phyloP scores from a whole-genome alignment of 2,113 vertebrate species.

The Nasalis larvatus region DNA sequence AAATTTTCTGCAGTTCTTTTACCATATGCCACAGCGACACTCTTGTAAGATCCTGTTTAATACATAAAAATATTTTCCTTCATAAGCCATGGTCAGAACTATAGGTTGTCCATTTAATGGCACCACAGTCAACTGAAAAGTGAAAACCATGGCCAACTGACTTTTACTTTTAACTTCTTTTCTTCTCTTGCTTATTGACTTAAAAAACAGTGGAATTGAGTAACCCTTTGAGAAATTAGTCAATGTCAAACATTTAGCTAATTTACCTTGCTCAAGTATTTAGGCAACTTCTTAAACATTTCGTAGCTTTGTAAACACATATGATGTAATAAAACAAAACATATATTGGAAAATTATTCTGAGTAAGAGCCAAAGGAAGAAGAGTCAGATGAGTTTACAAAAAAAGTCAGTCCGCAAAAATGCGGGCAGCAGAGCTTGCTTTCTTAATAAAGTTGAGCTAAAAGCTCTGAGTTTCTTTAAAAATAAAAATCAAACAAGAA shows the following conservation, averaged over 20 bases:
- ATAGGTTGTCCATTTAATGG: background rate
- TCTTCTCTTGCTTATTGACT: background rate
- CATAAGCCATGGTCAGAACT: background rate
- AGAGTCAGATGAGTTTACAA: background rate
- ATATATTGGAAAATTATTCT: background rate
- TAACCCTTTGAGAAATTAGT: background rate
- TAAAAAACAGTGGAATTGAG: background rate
- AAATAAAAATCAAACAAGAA: background rate
- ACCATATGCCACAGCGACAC: accelerated
- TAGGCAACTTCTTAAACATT: background rate
- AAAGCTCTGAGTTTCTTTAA: background rate
- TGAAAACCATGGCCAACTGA: background rate
- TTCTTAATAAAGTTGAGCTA: background rate
- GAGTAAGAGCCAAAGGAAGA: background rate
- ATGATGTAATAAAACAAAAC: background rate
- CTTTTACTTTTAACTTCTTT: background rate
- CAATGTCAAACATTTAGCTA: background rate
- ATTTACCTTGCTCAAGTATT: background rate
- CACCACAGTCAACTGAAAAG: background rate
- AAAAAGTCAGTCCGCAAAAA: background rate
- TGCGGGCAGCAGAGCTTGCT: background rate
- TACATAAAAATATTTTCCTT: background rate
- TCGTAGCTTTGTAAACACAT: background rate
- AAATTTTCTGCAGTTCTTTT: background rate
- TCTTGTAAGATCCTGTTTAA: background rate